Evolutionary conservation across 2,888 invertebrate species (phyloP).

Genomic region (Hofmannophila pseudospretella): DNA sequence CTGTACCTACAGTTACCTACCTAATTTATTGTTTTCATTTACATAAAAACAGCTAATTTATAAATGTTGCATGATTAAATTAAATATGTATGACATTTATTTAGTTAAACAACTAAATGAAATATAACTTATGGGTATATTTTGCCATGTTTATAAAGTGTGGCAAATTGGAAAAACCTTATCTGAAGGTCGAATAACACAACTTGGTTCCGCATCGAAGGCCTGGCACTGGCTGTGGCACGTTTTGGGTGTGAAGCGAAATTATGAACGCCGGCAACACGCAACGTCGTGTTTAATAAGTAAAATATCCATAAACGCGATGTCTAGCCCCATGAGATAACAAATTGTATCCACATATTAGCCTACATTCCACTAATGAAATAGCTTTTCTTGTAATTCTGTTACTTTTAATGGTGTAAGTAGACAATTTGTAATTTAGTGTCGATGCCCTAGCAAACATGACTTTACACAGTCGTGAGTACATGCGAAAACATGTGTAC

Average conservation of each 20-base stretch:
- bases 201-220: constrained; percentile 5
- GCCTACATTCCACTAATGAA: constrained; percentile 18
- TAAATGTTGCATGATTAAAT: no score
- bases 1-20: no score
- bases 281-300: constrained; percentile 27
- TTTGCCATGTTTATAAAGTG: no score
- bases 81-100: no score
- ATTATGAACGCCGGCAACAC: constrained; percentile 22
- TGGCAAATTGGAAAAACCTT: constrained; percentile 1
- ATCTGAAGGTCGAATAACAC: constrained; percentile 4
- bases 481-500: no score
- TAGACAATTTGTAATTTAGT: not conserved
- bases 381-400: no score
- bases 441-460: no score
- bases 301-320: not conserved
- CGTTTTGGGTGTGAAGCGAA: constrained; percentile 16
- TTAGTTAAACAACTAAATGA: no score
- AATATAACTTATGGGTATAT: no score
- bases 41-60: no score
- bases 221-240: constrained; percentile 2
- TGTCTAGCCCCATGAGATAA: not conserved
- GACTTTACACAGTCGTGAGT: no score
- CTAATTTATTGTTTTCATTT: no score
- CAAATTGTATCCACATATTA: not conserved
- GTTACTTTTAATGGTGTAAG: constrained; percentile 6